Percentiles rank a stretch among this genome's conserved stretches.
Evolutionary conservation across 2,797 vertebrate genomes (phyloP).

Genomic region (Enteromius viviparus): DNA sequence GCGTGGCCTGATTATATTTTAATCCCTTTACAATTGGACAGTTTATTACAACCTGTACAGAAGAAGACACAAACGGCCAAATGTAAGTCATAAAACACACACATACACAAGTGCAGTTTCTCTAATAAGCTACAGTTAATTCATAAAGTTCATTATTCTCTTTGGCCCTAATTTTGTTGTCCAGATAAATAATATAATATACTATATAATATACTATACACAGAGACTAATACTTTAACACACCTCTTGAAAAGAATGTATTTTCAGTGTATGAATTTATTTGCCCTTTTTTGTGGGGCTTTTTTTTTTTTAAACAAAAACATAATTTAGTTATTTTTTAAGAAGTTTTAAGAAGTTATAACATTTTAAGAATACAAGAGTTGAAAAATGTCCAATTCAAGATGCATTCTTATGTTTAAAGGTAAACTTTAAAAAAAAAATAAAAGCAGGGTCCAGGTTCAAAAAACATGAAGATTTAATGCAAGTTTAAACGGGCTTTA

Average conservation of each 20-base stretch:
- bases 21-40: slow-evolving; percentile 86
- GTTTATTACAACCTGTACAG: slow-evolving; percentile 91
- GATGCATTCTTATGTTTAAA: neutral
- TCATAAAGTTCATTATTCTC: too few relatives aligned
- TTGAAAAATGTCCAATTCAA: neutral
- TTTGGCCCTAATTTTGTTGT: neutral
- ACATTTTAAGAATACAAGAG: neutral
- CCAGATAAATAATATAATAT: too few relatives aligned
- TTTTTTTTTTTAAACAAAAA: neutral
- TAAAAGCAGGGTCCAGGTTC: too few relatives aligned
- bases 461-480: neutral
- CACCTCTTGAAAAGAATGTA: neutral
- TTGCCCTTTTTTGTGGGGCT: neutral
- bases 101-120: neutral
- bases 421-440: too few relatives aligned
- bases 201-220: neutral
- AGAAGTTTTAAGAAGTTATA: neutral
- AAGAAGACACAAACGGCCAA: neutral
- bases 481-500: neutral
- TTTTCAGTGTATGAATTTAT: neutral
- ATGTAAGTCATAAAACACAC: neutral
- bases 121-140: neutral
- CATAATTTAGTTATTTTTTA: neutral
- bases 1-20: slow-evolving; percentile 93
- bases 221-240: neutral